phyloP scores from a whole-genome alignment of 92 coral and sea anemone species.

The Actinernus sp. region DNA sequence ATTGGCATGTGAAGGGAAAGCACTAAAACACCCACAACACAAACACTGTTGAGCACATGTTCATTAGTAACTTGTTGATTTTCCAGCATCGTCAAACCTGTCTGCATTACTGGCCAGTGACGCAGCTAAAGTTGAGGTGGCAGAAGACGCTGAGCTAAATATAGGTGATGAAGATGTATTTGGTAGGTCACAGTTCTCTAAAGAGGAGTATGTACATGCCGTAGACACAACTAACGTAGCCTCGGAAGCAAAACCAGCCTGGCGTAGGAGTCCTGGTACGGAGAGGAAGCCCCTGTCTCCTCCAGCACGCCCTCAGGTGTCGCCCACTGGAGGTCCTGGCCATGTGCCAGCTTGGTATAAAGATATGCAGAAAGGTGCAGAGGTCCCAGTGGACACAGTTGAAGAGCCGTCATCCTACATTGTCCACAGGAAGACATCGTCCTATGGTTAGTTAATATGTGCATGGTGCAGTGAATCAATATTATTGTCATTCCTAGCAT shows the following conservation, averaged over 20 bases:
- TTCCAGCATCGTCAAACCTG: conserved; percentile 85
- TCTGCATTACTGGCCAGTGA: conserved; percentile 92
- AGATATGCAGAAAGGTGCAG: conserved; percentile 84
- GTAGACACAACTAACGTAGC: conserved; percentile 1
- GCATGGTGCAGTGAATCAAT: no score
- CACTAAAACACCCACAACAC: no score
- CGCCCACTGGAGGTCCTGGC: conserved; percentile 21
- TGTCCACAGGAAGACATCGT: conserved; percentile 72
- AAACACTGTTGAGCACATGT: no score
- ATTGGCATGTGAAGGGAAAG: no score
- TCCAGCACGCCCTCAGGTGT: neutral
- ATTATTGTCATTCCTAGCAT: no score
- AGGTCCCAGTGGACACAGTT: conserved; percentile 74
- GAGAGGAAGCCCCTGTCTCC: neutral
- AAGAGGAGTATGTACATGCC: conserved; percentile 26
- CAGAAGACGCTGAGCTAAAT: neutral
- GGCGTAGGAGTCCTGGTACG: neutral
- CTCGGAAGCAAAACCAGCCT: conserved; percentile 1
- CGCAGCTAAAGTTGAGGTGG: conserved; percentile 42
- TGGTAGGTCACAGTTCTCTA: neutral
- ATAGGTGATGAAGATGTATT: conserved; percentile 7
- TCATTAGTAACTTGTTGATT: no score
- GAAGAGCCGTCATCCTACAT: conserved; percentile 71
- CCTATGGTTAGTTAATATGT: conserved; percentile 79
- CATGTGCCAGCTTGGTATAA: conserved; percentile 93